Evolutionary conservation across 2,888 invertebrate species (phyloP), one percentile per base, ranked within the genome.

Genomic region (Baronia brevicornis): DNA sequence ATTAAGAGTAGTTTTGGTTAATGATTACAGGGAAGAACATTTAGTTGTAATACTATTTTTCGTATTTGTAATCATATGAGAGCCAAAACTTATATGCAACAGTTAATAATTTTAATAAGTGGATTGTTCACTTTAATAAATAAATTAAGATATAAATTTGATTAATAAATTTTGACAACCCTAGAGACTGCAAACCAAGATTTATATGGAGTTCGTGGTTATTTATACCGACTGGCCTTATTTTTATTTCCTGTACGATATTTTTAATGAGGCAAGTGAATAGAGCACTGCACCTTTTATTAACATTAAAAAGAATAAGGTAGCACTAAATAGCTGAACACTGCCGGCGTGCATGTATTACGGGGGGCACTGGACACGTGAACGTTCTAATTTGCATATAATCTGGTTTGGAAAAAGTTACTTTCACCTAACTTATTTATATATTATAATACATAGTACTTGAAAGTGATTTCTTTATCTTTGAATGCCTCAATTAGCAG

Each of bases 221-320:
- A 79, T 80, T 80, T 80, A 79, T 75, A 72, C 60, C 48, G 49
- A 52, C 61, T 60, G 59, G 52, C 70, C 69, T 73, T 72, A 77
- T 78, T 80, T 80, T 79, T 79, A 79, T 78, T 75, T 69, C 71
- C 62, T 57, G 70, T 75, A 75, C 78, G 78, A 78, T 79, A 78
- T 79, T 78, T 79, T 79, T 79, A 79, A 79, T 78, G 78, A 79
- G 73, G 68, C 63, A 70, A 71, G 69, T 74, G 70, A 75, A 77
- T 68, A 62, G 64, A 60, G 46, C 48, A 54, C 61, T 73, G 70
- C 69, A 68, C 69, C 67, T 70, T 75, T 72, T 75, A 74, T 77
- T 73, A 64, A 72, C 66, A 57, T 71, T 70, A 72, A 67, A 67
- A 71, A 66, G 65, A 62, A 68, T 70, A 68, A 61, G 60, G 46